Evolutionary conservation across 2,888 invertebrate species (phyloP).

Genomic region (Ichneumon xanthorius): DNA sequence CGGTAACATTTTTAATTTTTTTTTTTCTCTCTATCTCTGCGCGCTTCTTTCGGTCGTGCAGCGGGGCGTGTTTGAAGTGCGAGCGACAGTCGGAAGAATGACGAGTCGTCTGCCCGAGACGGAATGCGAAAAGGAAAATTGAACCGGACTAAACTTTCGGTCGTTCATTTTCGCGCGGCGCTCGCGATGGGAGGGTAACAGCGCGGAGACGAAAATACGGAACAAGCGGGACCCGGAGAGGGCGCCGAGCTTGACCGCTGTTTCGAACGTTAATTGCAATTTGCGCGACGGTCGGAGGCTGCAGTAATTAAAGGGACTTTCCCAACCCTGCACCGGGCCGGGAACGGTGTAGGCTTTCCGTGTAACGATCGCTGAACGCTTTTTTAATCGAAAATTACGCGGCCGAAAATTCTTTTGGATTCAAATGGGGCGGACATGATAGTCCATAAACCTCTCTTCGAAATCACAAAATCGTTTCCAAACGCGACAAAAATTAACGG

Average conservation of each 20-base stretch:
- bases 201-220: neutral
- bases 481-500: too few species aligned
- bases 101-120: neutral
- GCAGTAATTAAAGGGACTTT: slow-evolving; percentile 22
- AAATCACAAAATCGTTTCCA: too few species aligned
- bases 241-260: slow-evolving; percentile 5
- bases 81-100: neutral
- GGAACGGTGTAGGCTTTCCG: neutral
- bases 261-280: slow-evolving; percentile 45
- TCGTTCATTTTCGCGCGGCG: neutral
- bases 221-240: neutral
- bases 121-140: neutral
- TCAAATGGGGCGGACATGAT: neutral
- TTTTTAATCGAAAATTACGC: neutral
- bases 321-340: neutral
- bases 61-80: slow-evolving; percentile 2
- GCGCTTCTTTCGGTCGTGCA: slow-evolving; percentile 1
- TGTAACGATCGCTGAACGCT: neutral
- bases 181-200: neutral
- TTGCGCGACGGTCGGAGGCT: slow-evolving; percentile 20
- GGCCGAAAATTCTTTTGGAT: neutral
- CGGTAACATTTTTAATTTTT: slow-evolving; percentile 29
- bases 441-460: neutral
- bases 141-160: neutral
- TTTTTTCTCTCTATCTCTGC: slow-evolving; percentile 9